Evolutionary conservation across 2,888 invertebrate genomes (phyloP).

Genomic region (Lathronympha strigana): DNA sequence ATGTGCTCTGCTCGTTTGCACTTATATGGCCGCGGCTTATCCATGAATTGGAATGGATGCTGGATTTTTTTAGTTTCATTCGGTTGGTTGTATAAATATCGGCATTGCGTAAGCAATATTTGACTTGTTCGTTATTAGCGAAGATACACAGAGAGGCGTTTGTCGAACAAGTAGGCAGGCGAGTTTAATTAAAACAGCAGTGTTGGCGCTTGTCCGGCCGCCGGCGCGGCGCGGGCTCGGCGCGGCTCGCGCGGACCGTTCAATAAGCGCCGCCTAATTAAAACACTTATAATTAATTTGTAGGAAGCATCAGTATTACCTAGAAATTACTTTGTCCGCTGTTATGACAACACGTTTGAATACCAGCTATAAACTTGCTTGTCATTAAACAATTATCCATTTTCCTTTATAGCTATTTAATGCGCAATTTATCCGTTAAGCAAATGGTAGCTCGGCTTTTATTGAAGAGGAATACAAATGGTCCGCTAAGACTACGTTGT

Average conservation of each 20-base stretch:
- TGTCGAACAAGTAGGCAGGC: slow-evolving; percentile 51
- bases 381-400: slow-evolving; percentile 18
- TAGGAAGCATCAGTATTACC: slow-evolving; percentile 62
- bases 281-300: slow-evolving; percentile 73
- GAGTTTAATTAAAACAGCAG: slow-evolving; percentile 76
- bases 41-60: slow-evolving; percentile 28
- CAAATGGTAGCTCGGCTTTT: slow-evolving; percentile 10
- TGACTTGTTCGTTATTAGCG: slow-evolving; percentile 37
- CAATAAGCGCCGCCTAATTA: slow-evolving; percentile 72
- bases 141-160: slow-evolving; percentile 45
- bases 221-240: slow-evolving; percentile 47
- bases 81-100: slow-evolving; percentile 30
- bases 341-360: slow-evolving; percentile 51
- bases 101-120: slow-evolving; percentile 30
- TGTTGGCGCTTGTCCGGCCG: slow-evolving; percentile 45
- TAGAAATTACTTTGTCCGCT: slow-evolving; percentile 56
- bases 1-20: slow-evolving; percentile 54
- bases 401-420: background rate
- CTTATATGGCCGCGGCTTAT: slow-evolving; percentile 44
- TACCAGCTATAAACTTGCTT: slow-evolving; percentile 37
- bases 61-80: slow-evolving; percentile 29
- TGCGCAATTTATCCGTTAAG: background rate
- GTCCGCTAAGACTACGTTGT: background rate
- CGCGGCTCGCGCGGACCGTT: slow-evolving; percentile 54
- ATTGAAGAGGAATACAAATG: slow-evolving; percentile 12